Evolutionary conservation across 1,140 invertebrate species (phyloP), one percentile per base, ranked within the genome.

Genomic region (Gryllus bimaculatus): DNA sequence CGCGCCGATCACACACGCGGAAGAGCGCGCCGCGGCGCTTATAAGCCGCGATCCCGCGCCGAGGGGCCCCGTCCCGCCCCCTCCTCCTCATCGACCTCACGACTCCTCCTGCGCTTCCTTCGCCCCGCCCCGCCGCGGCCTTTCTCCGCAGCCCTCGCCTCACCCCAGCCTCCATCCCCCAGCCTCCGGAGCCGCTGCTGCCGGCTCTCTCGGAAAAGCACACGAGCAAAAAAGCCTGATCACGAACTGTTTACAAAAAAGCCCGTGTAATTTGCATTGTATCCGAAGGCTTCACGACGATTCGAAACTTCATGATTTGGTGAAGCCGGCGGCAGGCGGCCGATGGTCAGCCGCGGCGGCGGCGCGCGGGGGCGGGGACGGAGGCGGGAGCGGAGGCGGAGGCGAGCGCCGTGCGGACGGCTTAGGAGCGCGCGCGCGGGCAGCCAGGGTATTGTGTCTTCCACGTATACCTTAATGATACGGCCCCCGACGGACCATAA

Each of bases 241-340:
- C 54, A 66, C 54, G 54, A 66, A 66, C 54, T 66, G 54, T 66
- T 66, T 66, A 66, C 54, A 66, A 66, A 66, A 66, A 66, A 66
- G 54, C 54, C 54, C 54, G 54, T 66, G 54, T 66, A 66, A 66
- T 66, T 66, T 66, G 54, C 54, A 66, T 66, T 66, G 54, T 66
- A 66, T 66, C 18, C 54, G 10, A 18, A 66, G 54, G 54, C 54
- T 66, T 66, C 54, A 66, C 26, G 26, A 66, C 54, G 54, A 66
- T 66, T 66, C 54, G 54, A 66, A 66, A 66, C 54, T 66, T 66
- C 10, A 66, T 66, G 54, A 66, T 66, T 66, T 66, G 54, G 54
- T 66, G 54, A 18, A 66, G 54, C 10, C 10, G 54, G 2, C 54
- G 54, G 18, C 54, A 2, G 54, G 54, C 54, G 54, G 18, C 10